These are phyloP conservation scores for Fragum whitleyi DNA, from an alignment of 2,888 invertebrate genomes.

Conservation along the genomic window DNA sequence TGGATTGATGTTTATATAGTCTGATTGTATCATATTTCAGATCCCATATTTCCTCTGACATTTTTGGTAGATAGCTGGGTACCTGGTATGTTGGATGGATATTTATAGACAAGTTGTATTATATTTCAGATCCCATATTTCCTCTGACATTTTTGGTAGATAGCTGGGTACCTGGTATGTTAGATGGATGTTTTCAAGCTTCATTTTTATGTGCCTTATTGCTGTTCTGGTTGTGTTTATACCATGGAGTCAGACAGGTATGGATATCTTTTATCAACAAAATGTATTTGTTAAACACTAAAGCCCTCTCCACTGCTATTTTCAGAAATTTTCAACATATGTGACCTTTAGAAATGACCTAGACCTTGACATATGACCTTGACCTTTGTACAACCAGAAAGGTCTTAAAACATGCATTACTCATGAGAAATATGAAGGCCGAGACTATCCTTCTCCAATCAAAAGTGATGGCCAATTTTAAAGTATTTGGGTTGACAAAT, in stretches of 20 bases:
- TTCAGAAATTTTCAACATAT: too few relatives aligned
- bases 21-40: slow-evolving; percentile 87
- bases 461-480: too few relatives aligned
- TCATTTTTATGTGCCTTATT: slow-evolving; percentile 94
- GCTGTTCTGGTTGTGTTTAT: slow-evolving; percentile 97
- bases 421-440: too few relatives aligned
- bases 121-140: slow-evolving; percentile 94
- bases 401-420: too few relatives aligned
- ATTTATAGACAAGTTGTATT: slow-evolving; percentile 87
- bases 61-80: slow-evolving; percentile 96
- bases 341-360: too few relatives aligned
- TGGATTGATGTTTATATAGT: slow-evolving; percentile 95
- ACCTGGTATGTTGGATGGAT: slow-evolving; percentile 95
- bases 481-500: too few relatives aligned
- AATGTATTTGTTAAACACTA: slow-evolving; percentile 18
- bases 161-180: slow-evolving; percentile 95
- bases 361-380: too few relatives aligned
- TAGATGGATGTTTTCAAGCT: slow-evolving; percentile 95
- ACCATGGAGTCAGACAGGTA: slow-evolving; percentile 97
- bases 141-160: slow-evolving; percentile 95
- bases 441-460: too few relatives aligned
- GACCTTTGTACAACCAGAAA: too few relatives aligned
- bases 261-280: not conserved
- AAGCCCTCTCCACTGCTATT: too few relatives aligned
- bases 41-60: slow-evolving; percentile 96